These are phyloP conservation scores for Dicentrarchus labrax DNA, from an alignment of 2,113 vertebrate species.

Conservation along the genomic window DNA sequence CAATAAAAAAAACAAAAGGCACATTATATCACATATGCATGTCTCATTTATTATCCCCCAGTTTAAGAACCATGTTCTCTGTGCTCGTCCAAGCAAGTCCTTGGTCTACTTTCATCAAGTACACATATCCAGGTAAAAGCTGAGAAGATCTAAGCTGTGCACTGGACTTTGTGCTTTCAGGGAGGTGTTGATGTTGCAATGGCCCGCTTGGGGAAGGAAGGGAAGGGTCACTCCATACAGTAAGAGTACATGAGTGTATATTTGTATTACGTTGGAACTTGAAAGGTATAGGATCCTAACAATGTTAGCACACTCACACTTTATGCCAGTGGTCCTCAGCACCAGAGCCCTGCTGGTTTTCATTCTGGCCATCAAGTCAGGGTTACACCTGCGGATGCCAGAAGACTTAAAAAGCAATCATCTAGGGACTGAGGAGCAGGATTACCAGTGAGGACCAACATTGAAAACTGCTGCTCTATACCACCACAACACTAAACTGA, in stretches of 20 bases:
- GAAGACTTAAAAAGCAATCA: conserved; percentile 39
- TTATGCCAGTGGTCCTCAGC: conserved; percentile 24
- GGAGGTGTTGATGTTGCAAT: conserved; percentile 61
- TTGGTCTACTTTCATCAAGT: conserved; percentile 56
- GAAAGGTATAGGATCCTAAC: conserved; percentile 35
- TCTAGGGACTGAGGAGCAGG: conserved; percentile 27
- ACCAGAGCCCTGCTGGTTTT: conserved; percentile 37
- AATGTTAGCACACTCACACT: conserved; percentile 18
- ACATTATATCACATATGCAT: conserved; percentile 63
- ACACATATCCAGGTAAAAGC: conserved; percentile 69
- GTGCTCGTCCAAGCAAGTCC: conserved; percentile 60
- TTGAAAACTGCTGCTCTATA: conserved; percentile 54
- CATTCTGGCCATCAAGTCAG: conserved; percentile 28
- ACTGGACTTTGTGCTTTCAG: conserved; percentile 77
- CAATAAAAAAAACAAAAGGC: conserved; percentile 52
- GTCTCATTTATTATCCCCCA: conserved; percentile 75
- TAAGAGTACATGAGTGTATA: conserved; percentile 63
- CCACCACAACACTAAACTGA: conserved; percentile 63
- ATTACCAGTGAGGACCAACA: conserved; percentile 54
- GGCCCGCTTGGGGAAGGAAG: conserved; percentile 27
- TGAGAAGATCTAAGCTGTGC: conserved; percentile 50
- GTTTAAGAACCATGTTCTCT: conserved; percentile 59
- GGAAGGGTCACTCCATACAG: conserved; percentile 44
- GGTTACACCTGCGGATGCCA: conserved; percentile 27
- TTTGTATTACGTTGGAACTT: conserved; percentile 57